Evolutionary conservation across 2,888 invertebrate genomes (phyloP), one percentile per base, ranked within the genome.

Genomic region (Sarcophaga subvicina): DNA sequence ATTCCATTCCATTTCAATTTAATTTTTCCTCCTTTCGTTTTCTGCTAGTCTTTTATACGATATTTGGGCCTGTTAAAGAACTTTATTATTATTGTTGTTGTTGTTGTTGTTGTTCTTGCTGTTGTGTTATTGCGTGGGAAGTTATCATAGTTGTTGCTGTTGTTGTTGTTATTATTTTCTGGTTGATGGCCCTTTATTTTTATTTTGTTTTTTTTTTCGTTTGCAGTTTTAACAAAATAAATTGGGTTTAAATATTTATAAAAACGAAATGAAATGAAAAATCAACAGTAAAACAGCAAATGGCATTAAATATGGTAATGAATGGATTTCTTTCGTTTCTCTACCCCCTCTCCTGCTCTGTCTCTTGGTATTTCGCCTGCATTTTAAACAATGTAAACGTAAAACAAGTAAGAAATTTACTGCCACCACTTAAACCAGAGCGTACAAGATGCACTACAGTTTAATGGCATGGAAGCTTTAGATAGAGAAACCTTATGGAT

Each of bases 191-290:
- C 62, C 78, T 80, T 14, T n/a, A n/a, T 59, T 59, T 59, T 59
- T 17, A 17, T 59, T 59, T 59, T 17, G 0, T 59, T 17, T 60
- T 76, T 82, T 82, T 76, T 77, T 76, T 54, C 47, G 49, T 37
- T 1, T 54, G 54, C 54, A 54, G 0, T 64, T 72, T 70, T 47
- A 62, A n/a, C 20, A 80, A 54, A 76, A 84, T 84, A 84, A 84
- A 84, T 84, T 85, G 71, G 76, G 75, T 85, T 85, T 85, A 85
- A 85, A 85, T 85, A 85, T 85, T 85, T 85, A 85, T 80, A 67
- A 62, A 54, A 85, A 84, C 17, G 70, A 27, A 81, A 47, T 49
- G 22, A 59, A 71, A 72, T 62, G 62, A 20, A 62, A 70, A 49
- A 70, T 12, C 20, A 49, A 49, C 10, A 49, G 4, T 17, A 54